phyloP scores from a whole-genome alignment of 2,113 vertebrate genomes.

The Colius striatus region DNA sequence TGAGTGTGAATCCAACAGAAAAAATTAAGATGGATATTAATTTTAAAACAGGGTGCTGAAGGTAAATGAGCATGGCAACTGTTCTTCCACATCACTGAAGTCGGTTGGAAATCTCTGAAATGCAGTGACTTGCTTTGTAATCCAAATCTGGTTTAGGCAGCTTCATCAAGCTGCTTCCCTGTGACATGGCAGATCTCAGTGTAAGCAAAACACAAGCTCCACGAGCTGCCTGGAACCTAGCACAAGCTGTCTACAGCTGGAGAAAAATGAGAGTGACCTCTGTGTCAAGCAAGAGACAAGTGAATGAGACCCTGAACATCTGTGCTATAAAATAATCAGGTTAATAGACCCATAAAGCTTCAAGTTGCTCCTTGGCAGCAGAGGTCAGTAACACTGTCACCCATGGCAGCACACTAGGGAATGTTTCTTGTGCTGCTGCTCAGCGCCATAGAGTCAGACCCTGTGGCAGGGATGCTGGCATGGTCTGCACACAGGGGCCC shows the following conservation, averaged over 20 bases:
- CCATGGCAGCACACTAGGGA: not conserved
- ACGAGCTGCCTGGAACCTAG: not conserved
- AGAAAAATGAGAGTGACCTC: not conserved
- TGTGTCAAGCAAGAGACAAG: not conserved
- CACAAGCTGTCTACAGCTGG: not conserved
- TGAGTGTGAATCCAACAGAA: not conserved
- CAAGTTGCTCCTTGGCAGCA: not conserved
- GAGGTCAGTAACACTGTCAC: not conserved
- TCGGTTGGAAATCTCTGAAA: not conserved
- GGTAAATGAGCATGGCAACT: not conserved
- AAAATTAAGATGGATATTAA: not conserved
- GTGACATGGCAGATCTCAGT: not conserved
- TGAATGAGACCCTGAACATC: not conserved
- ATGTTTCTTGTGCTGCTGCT: not conserved
- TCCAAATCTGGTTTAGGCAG: not conserved
- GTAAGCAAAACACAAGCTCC: not conserved
- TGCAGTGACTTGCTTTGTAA: not conserved
- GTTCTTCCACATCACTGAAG: not conserved
- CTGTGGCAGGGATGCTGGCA: not conserved
- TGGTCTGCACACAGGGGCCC: fast-evolving
- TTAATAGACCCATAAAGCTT: not conserved
- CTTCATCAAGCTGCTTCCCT: not conserved
- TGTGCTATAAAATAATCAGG: not conserved
- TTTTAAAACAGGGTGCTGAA: not conserved
- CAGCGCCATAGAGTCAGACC: not conserved